Percentiles rank a stretch among this genome's conserved stretches.
phyloP scores from a whole-genome alignment of 2,888 invertebrate species.

The Chrysotoxum bicinctum region DNA sequence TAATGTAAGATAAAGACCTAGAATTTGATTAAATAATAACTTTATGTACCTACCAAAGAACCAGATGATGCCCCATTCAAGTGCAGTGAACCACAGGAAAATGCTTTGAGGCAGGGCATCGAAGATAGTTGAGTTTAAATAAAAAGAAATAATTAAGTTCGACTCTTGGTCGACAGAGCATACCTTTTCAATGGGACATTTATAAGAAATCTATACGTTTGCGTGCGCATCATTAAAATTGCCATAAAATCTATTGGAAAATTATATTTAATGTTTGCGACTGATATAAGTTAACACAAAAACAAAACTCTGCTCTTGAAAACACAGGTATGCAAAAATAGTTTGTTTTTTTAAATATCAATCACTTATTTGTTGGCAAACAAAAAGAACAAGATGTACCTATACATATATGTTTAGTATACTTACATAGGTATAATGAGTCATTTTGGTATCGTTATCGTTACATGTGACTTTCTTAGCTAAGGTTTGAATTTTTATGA shows the following conservation, averaged over 20 bases:
- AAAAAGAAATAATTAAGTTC: conserved; percentile 2
- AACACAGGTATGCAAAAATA: background rate
- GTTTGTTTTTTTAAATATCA: background rate
- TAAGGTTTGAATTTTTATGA: no score
- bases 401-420: background rate
- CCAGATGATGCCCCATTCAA: background rate
- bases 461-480: no score
- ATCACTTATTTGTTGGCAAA: conserved; percentile 14
- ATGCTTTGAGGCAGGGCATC: conserved; percentile 15
- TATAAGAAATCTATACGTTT: background rate
- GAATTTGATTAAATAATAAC: background rate
- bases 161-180: background rate
- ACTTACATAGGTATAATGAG: background rate
- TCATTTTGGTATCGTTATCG: no score
- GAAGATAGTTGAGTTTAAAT: background rate
- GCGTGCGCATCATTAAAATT: conserved; percentile 4
- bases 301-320: background rate
- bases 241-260: background rate
- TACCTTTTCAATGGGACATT: background rate
- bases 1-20: background rate
- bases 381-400: background rate
- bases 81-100: conserved; percentile 47
- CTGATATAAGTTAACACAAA: background rate
- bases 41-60: background rate
- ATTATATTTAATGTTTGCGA: background rate